Evolutionary conservation across 1,140 invertebrate species (phyloP), one percentile per base, ranked within the genome.

Genomic region (Magallana gigas): DNA sequence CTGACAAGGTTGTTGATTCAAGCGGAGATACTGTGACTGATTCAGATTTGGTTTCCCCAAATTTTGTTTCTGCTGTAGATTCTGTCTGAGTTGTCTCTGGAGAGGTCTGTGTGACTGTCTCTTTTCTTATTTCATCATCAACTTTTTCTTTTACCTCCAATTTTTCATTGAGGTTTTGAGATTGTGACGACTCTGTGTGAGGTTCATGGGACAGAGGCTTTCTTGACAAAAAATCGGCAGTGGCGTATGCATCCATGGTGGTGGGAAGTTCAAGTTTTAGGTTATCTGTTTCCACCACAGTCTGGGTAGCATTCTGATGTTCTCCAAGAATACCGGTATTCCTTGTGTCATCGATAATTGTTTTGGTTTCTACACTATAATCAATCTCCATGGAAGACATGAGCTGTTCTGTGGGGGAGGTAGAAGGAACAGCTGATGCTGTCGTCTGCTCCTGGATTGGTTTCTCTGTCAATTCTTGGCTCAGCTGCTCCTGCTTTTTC

Each of bases 171-270:
- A 76, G 14, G 48, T 57, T 23, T 80, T 76, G 23, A 81, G 18
- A 71, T 80, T 81, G 36, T 48, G 36, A 48, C 2, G 36, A 4
- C 5, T 48, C 5, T 48, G 36, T 48, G 48, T 64, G 68, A 12
- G 84, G 59, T 18, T 88, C 87, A 71, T 88, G 86, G 36, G 92
- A 92, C 57, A 93, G 83, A 23, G 90, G 88, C 86, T 92, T 92
- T 58, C 92, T 89, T 11, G 91, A 90, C 14, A 91, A 60, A 68
- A 90, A 92, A 6, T 91, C 90, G 11, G 84, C 85, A 76, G 90
- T 92, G 12, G 82, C 86, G 36, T 92, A 92, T 1, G 88, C 80
- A 88, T 88, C 89, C 60, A 18, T 29, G 68, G 56, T 23, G 48
- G 81, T 8, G 14, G 81, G 81, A n/a, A 57, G 48, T 1, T 57